phyloP scores from a whole-genome alignment of 2,888 invertebrate species.

The Rambutsinella grinnellia region DNA sequence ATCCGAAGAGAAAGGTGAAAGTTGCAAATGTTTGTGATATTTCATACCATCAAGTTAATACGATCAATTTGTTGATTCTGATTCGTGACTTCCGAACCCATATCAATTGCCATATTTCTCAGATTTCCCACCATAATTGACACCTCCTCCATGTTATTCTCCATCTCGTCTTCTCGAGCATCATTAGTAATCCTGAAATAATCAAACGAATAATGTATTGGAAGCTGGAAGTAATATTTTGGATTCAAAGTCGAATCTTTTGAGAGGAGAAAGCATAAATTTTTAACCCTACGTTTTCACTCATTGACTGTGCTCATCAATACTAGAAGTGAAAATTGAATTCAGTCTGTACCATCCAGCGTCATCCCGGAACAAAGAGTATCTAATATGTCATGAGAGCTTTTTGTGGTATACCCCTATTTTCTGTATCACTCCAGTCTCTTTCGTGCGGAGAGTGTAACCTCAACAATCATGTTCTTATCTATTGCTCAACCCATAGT shows the following conservation, averaged over 20 bases:
- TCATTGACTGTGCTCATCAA: too few species aligned
- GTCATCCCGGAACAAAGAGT: neutral
- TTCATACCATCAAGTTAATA: slow-evolving; percentile 94
- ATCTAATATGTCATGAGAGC: neutral
- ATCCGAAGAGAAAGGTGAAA: slow-evolving; percentile 1
- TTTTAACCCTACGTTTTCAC: too few species aligned
- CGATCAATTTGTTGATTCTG: slow-evolving; percentile 98
- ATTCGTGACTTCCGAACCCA: slow-evolving; percentile 98
- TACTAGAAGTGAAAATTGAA: too few species aligned
- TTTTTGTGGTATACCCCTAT: neutral
- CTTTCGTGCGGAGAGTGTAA: neutral
- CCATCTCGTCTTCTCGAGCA: slow-evolving; percentile 99
- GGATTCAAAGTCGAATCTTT: too few species aligned
- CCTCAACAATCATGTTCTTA: neutral
- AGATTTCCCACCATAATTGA: slow-evolving; percentile 98
- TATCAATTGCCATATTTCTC: slow-evolving; percentile 99
- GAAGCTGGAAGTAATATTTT: too few species aligned
- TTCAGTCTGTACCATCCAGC: neutral
- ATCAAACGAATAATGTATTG: too few species aligned
- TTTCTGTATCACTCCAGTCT: neutral
- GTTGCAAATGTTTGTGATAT: neutral
- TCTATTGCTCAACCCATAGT: neutral
- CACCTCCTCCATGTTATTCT: slow-evolving; percentile 97
- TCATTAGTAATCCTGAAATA: slow-evolving; percentile 91
- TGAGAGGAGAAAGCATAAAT: too few species aligned